These are phyloP conservation scores for Ridgeia piscesae DNA, from an alignment of 1,140 invertebrate species.

Conservation along the genomic window DNA sequence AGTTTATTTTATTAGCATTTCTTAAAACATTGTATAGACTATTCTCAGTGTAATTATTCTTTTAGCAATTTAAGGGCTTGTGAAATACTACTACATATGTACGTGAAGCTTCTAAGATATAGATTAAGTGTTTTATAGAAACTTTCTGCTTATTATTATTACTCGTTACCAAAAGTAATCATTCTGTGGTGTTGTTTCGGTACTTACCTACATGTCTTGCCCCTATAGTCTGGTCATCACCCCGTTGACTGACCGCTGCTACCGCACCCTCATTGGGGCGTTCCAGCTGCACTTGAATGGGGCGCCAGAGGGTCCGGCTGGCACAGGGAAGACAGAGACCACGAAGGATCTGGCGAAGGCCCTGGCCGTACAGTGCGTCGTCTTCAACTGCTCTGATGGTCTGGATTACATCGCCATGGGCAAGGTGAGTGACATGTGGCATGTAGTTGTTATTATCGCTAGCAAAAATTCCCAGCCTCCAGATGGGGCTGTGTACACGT, in stretches of 20 bases:
- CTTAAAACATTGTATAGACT: no score
- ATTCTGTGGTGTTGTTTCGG: not conserved
- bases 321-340: constrained; percentile 60
- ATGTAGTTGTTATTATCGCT: no score
- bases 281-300: constrained; percentile 60
- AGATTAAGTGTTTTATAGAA: no score
- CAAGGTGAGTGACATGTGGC: constrained; percentile 43
- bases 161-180: no score
- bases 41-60: no score
- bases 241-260: constrained; percentile 57
- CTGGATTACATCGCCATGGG: constrained; percentile 60
- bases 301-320: constrained; percentile 59
- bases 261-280: constrained; percentile 52
- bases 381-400: constrained; percentile 61
- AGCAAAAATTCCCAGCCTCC: no score
- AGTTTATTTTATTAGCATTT: no score
- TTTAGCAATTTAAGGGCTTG: no score
- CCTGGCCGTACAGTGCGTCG: constrained; percentile 59
- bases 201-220: not conserved
- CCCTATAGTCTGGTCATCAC: constrained; percentile 56
- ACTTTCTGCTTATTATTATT: no score
- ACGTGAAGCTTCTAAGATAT: no score
- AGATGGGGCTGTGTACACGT: no score
- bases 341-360: constrained; percentile 60
- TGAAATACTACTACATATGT: no score